A percentile compares a stretch with the other conserved stretches of the same genome.
phyloP scores from a whole-genome alignment of 2,888 invertebrate genomes.

The Dasypolia templi region DNA sequence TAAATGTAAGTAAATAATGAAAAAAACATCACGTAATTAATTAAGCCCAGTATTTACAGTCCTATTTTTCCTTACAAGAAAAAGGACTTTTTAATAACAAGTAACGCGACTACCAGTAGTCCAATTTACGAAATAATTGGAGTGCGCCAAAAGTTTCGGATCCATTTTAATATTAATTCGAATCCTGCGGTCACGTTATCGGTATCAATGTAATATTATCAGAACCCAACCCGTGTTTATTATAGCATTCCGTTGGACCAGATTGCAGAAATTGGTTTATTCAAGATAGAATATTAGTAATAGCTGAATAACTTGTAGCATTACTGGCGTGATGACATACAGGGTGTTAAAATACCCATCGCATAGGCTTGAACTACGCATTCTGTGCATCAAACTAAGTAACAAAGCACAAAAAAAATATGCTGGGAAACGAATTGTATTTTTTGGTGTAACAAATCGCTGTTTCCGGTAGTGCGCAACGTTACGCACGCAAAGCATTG shows the following conservation, averaged over 20 bases:
- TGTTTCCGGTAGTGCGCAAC: no score
- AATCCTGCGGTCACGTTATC: conserved; percentile 30
- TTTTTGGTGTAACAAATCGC: no score
- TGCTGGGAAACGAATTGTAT: no score
- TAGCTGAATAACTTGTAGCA: not conserved
- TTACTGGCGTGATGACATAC: not conserved
- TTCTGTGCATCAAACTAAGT: no score
- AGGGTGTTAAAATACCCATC: no score
- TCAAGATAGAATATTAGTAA: conserved; percentile 16
- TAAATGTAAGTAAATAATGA: no score
- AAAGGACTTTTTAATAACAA: conserved; percentile 50
- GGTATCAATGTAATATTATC: conserved; percentile 27
- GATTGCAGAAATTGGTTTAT: conserved; percentile 33
- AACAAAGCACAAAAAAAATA: no score
- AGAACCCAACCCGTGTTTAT: conserved; percentile 23
- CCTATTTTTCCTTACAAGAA: conserved; percentile 21
- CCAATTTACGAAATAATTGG: conserved; percentile 58
- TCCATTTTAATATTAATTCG: conserved; percentile 57
- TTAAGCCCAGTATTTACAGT: conserved; percentile 7
- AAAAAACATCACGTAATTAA: conserved; percentile 13
- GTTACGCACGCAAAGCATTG: no score
- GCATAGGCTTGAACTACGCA: no score
- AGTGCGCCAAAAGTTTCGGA: conserved; percentile 48
- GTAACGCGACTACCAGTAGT: conserved; percentile 37
- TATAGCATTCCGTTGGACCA: conserved; percentile 17